Evolutionary conservation across 2,113 vertebrate genomes (phyloP), one percentile per base, ranked within the genome.

Genomic region (rat (Rattus norvegicus)): DNA sequence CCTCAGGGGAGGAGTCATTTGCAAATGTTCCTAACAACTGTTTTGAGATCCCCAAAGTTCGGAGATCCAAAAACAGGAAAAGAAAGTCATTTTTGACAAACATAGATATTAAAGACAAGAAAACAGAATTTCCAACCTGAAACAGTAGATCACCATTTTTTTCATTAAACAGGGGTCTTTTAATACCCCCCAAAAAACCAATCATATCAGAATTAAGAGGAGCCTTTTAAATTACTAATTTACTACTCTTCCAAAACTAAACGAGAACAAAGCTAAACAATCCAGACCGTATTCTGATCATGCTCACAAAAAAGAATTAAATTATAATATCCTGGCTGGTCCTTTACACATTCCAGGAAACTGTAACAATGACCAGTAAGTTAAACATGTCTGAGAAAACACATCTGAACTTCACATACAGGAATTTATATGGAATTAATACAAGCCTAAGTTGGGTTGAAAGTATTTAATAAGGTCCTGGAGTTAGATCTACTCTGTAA

Each of bases 181-280:
- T 69, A 87, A n/a, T 83, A 69, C 24, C 83, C 49, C 93, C 88
- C 56, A 4, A 33, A 12, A 36, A 19, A 28, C 1, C 30, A 22
- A 52, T 73, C 54, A 59, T 54, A 7, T 86, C 17, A 67, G 12
- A 88, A 80, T 83, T 52, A 89, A 94, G 8, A 7, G 4, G 13
- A 72, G 28, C 2, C 17, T 87, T 88, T 65, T 47, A 95, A 94
- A 91, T 67, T 81, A 73, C 5, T 91, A 89, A 94, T 94, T 72
- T 56, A 77, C 10, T 49, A 77, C 49, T 72, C 39, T 28, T 10
- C 5, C 36, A 69, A 88, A 96, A 65, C 30, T 24, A 24, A 69
- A 87, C 49, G 8, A 67, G 43, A 86, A 67, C 39, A 86, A 86
- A 86, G 61, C 43, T 24, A 52, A 87, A 52, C 12, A 69, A 52